These are phyloP conservation scores for Brachypalpus laphriformis DNA, from an alignment of 2,888 invertebrate genomes.

Conservation along the genomic window DNA sequence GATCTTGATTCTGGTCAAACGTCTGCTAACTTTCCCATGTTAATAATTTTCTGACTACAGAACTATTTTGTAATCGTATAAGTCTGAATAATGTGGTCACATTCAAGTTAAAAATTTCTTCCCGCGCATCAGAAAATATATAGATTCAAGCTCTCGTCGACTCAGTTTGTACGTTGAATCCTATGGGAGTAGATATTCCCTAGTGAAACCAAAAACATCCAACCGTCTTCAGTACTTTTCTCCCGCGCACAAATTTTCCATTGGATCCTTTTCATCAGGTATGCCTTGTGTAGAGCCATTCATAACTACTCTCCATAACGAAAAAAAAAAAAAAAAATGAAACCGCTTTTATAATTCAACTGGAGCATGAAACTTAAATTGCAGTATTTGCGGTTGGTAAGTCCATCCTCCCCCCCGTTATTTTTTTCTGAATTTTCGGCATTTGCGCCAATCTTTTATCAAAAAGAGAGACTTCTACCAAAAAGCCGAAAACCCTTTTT, in stretches of 20 bases:
- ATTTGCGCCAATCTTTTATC: background rate
- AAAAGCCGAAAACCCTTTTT: slow-evolving; percentile 6
- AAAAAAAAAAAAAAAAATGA: background rate
- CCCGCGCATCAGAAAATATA: too few species aligned
- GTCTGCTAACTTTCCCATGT: too few species aligned
- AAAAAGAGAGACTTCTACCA: background rate
- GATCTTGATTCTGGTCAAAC: too few species aligned
- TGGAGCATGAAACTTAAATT: slow-evolving; percentile 8
- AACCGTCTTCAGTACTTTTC: too few species aligned
- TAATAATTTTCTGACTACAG: too few species aligned
- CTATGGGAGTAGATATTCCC: too few species aligned
- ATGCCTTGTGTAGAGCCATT: background rate
- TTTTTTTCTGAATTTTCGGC: background rate
- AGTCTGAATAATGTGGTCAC: too few species aligned
- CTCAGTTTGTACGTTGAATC: too few species aligned
- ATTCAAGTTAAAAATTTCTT: too few species aligned
- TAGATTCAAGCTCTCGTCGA: too few species aligned
- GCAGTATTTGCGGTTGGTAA: slow-evolving; percentile 2
- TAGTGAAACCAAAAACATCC: too few species aligned
- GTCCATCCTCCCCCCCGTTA: background rate
- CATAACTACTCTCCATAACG: background rate
- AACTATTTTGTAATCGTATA: too few species aligned
- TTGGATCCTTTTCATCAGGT: background rate
- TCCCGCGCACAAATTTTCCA: background rate
- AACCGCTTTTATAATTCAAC: background rate